Evolutionary conservation across 2,888 invertebrate genomes (phyloP).

Genomic region (Lasioglossum pauxillum): DNA sequence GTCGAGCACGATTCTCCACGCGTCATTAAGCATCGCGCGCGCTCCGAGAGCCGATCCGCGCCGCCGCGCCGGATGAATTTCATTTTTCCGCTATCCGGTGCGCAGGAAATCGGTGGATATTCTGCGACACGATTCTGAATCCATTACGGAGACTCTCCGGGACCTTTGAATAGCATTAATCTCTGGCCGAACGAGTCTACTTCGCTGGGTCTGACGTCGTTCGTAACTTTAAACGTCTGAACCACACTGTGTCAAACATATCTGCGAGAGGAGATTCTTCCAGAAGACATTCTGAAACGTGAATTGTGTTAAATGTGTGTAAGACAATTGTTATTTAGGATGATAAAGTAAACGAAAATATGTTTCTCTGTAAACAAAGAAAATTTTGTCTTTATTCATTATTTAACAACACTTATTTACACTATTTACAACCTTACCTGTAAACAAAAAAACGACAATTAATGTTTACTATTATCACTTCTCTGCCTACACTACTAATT

Average conservation of each 20-base stretch:
- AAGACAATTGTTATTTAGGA: too few relatives aligned
- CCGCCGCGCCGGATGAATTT: constrained; percentile 34
- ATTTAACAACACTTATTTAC: too few relatives aligned
- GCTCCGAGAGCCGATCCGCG: not conserved
- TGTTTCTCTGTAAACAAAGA: too few relatives aligned
- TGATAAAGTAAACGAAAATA: too few relatives aligned
- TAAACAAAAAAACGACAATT: too few relatives aligned
- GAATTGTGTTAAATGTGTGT: not conserved
- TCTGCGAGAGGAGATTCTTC: not conserved
- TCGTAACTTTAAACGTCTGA: too few relatives aligned
- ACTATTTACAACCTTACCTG: too few relatives aligned
- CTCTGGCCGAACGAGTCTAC: not conserved
- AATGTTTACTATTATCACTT: too few relatives aligned
- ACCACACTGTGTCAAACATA: not conserved
- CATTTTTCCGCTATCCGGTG: constrained; percentile 29
- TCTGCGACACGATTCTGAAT: constrained; percentile 23
- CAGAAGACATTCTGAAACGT: not conserved
- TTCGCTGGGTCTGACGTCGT: not conserved
- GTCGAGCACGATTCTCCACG: constrained; percentile 72
- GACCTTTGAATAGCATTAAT: constrained; percentile 26
- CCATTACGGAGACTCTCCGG: constrained; percentile 11
- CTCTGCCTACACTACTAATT: too few relatives aligned
- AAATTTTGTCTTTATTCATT: too few relatives aligned
- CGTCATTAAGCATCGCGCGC: constrained; percentile 73
- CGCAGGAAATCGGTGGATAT: constrained; percentile 4